Evolutionary conservation across 37 sponge, comb jelly and placozoan genomes (phyloP), one percentile per base, ranked within the genome.

Genomic region (Halichondria panicea): DNA sequence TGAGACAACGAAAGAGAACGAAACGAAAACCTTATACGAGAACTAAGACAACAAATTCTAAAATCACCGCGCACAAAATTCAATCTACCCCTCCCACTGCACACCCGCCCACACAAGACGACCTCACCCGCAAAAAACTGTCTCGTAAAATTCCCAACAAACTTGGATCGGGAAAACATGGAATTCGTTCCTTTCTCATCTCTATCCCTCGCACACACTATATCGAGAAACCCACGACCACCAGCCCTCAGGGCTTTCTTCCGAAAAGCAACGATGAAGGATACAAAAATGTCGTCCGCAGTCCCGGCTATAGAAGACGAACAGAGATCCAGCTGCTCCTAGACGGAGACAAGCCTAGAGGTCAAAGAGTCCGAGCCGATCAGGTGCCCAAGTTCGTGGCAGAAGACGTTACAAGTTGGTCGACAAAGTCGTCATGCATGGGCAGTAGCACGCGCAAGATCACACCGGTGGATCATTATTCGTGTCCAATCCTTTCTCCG

Each of bases 331-430:
- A 84, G 36, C 62, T 68, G 22, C 61, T 76, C 24, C 24, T 68
- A 32, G 84, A 84, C 28, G 71, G 71, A 57, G 71, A 75, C 63
- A 84, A 75, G 70, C 76, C 83, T 39, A 37, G 36, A 6, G 67
- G 40, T 2, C 61, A 68, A 40, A 53, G 69, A 30, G 18, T 76
- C 45, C 35, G 68, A 21, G 58, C 56, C 6, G 31, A 31, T 15
- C 60, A 75, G 19, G 33, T 83, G 0, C 75, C 83, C 2, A 34
- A 58, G 24, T 46, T 83, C 61, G 33, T 22, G 1, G 68, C 83
- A 2, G 84, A 84, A 41, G 84, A 76, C 31, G 34, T 56, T 0
- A 55, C 66, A 1, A 57, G 44, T 40, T 55, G 65, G 27, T 0
- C 69, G 0, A 22, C 21, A 7, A 1, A 30, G 4, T 1, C 63